Conservation (phyloP, 2,113 vertebrate species). For the Porphyrio hochstetteri region DNA sequence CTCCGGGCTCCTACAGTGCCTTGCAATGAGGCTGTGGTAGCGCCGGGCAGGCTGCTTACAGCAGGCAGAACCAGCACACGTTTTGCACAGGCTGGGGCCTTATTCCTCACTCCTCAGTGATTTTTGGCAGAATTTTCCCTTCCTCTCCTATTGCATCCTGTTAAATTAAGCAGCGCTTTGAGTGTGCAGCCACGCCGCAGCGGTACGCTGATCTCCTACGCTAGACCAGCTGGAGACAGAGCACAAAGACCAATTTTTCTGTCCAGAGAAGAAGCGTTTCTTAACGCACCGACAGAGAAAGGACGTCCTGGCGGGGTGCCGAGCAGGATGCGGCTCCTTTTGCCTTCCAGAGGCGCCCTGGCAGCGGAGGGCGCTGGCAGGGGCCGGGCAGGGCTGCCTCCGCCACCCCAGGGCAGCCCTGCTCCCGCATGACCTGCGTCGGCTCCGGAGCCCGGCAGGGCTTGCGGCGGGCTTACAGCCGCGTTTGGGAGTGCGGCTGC, state of each 20-base stretch:
- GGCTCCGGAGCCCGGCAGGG: neutral
- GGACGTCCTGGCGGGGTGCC: neutral
- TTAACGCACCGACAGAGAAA: neutral
- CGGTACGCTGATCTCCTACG: fast-evolving
- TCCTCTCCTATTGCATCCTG: neutral
- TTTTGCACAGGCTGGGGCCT: neutral
- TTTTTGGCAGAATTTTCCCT: neutral
- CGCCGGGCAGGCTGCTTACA: neutral
- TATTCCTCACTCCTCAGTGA: neutral
- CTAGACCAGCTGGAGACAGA: neutral
- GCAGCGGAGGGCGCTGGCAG: neutral
- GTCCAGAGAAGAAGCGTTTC: neutral
- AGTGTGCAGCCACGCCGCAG: neutral
- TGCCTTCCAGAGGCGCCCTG: neutral
- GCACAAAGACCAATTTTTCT: neutral
- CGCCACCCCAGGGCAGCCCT: neutral
- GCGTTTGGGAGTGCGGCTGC: neutral
- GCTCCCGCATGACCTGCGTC: neutral
- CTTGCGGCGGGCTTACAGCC: no score
- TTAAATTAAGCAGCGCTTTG: neutral
- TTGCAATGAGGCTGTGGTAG: neutral
- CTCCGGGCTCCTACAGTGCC: neutral
- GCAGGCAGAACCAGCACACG: neutral
- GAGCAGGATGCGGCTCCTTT: neutral
- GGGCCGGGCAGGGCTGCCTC: neutral